phyloP scores from a whole-genome alignment of 2,113 vertebrate genomes.

The Ovibos moschatus region DNA sequence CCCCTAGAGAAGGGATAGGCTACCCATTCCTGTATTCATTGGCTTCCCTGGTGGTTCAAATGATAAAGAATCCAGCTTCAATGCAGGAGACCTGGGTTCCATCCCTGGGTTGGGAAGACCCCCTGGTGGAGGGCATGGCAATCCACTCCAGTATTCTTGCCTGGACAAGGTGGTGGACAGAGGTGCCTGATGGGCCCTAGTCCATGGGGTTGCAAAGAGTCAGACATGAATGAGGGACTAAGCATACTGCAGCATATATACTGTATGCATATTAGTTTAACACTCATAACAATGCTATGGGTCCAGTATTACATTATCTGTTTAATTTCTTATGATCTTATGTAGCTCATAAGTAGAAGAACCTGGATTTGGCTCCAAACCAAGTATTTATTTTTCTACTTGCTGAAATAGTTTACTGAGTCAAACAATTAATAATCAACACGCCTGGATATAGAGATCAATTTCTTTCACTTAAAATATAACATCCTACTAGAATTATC shows the following conservation, averaged over 20 bases:
- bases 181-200: background rate
- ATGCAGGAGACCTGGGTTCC: background rate
- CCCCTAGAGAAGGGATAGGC: background rate
- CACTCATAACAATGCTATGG: background rate
- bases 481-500: background rate
- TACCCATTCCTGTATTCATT: background rate
- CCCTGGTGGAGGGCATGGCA: background rate
- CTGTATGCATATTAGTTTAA: background rate
- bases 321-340: background rate
- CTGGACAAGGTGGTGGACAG: background rate
- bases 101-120: background rate
- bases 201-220: background rate
- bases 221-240: background rate
- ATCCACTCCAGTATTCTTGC: background rate
- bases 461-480: background rate
- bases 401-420: background rate
- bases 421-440: background rate
- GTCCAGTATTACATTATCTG: background rate
- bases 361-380: background rate
- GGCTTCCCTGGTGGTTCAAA: background rate
- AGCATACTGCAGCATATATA: background rate
- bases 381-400: background rate
- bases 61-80: accelerated
- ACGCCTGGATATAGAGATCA: background rate
- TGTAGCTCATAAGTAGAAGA: background rate